Base-by-base conservation (phyloP, 2,113 vertebrate species). In the Lophura nycthemera region DNA sequence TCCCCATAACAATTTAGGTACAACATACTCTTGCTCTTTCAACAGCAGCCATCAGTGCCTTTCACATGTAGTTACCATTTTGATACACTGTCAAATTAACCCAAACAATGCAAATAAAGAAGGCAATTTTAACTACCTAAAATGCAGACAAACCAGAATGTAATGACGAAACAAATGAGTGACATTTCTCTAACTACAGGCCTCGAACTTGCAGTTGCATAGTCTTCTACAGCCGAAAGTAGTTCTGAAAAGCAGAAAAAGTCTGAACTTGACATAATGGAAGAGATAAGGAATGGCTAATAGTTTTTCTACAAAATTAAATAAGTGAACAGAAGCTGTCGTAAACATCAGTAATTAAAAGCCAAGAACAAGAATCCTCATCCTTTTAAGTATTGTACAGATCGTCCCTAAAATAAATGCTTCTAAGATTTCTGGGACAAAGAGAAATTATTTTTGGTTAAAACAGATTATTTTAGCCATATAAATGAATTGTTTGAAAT, bases 41-140 rank as follows among this genome's bases (percentile, higher is more conserved):
- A 32, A 89, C 59, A 79, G 48, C 34, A 30, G 81, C 40, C 43
- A 71, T 8, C 74, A 48, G 54, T 86, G 40, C 43, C 59, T 54
- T 57, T 78, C 40, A 5, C 74, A 42, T 27, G 76, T 79, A 92
- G 86, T 50, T 76, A 69, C 32, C 80, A n/a, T 59, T 69, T 61
- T 90, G 66, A 86, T 48, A 70, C 11, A 15, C 69, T 79, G 81
- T 85, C 89, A 93, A 82, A 75, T 76, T 90, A 92, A 89, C 83
- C 56, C 25, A 12, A 93, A 82, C 66, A 92, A 92, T 19, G 40
- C 38, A 90, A 93, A 89, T 54, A 89, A 69, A 84, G 45, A 27
- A 57, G 78, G 69, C 66, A 69, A 52, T 85, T 73, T 82, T 66
- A 95, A 78, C 43, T 54, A 82, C n/a, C 52, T 45, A 92, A 93